Conservation (phyloP, 2,888 invertebrate genomes). For the Torymus auratus region DNA sequence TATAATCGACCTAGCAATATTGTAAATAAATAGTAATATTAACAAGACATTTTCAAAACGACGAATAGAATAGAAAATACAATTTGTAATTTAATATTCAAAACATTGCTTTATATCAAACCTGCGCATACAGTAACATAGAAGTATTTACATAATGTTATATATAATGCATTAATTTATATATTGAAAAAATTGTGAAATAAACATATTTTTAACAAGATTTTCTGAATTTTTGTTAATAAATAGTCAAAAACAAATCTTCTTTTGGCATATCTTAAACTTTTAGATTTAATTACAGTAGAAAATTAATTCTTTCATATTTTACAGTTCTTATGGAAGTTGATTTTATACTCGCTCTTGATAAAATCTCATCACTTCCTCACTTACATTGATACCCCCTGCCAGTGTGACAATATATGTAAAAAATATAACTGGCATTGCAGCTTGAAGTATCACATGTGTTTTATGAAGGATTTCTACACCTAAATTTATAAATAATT, state of each 20-base stretch:
- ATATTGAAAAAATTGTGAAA: slow-evolving; percentile 59
- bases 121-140: slow-evolving; percentile 51
- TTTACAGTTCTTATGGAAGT: slow-evolving; percentile 32
- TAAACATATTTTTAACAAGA: slow-evolving; percentile 61
- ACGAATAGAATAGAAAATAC: slow-evolving; percentile 27
- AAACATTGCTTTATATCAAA: slow-evolving; percentile 54
- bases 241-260: slow-evolving; percentile 2
- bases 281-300: slow-evolving; percentile 41
- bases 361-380: slow-evolving; percentile 89
- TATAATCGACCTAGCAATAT: slow-evolving; percentile 46
- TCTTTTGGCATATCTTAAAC: slow-evolving; percentile 11
- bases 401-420: slow-evolving; percentile 87
- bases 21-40: slow-evolving; percentile 58
- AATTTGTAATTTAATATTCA: slow-evolving; percentile 58
- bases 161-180: slow-evolving; percentile 61
- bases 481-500: slow-evolving; percentile 79
- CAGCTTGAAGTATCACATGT: slow-evolving; percentile 86
- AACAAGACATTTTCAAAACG: slow-evolving; percentile 29
- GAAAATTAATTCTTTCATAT: slow-evolving; percentile 20
- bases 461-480: slow-evolving; percentile 92
- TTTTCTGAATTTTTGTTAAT: slow-evolving; percentile 12
- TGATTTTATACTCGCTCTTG: slow-evolving; percentile 79
- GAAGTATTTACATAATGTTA: slow-evolving; percentile 62
- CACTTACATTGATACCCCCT: slow-evolving; percentile 90
- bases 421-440: slow-evolving; percentile 87